These are phyloP conservation scores for Triplophysa bombifrons DNA, from an alignment of 2,797 vertebrate species.

Conservation along the genomic window DNA sequence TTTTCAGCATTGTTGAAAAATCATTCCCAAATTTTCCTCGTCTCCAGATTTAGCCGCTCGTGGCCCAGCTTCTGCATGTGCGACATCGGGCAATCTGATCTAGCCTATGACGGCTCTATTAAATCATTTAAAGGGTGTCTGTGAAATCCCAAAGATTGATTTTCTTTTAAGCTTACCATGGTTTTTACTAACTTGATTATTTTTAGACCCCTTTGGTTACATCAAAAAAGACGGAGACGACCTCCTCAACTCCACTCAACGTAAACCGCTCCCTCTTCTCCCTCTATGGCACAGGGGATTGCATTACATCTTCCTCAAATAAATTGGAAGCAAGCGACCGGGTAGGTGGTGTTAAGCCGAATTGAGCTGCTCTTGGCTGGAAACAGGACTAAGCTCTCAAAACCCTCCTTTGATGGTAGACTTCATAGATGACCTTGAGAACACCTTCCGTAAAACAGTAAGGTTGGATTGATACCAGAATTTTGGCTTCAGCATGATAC, in stretches of 20 bases:
- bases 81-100: slow-evolving; percentile 44
- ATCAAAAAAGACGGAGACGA: slow-evolving; percentile 47
- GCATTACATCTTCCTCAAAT: slow-evolving; percentile 20
- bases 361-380: slow-evolving; percentile 7
- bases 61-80: slow-evolving; percentile 7
- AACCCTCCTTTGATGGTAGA: slow-evolving; percentile 1
- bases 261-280: slow-evolving; percentile 23
- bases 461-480: neutral
- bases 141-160: slow-evolving; percentile 58
- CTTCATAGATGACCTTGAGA: slow-evolving; percentile 37
- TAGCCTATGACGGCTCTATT: slow-evolving; percentile 47
- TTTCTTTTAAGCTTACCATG: slow-evolving; percentile 56
- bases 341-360: slow-evolving; percentile 24
- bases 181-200: slow-evolving; percentile 59
- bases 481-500: neutral
- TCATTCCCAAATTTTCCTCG: slow-evolving; percentile 28
- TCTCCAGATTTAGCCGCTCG: slow-evolving; percentile 38
- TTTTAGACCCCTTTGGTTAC: slow-evolving; percentile 54
- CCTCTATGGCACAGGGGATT: slow-evolving; percentile 41
- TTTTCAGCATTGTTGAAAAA: slow-evolving; percentile 28
- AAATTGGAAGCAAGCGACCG: slow-evolving; percentile 15
- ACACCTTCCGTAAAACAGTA: neutral
- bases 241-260: slow-evolving; percentile 13
- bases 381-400: slow-evolving; percentile 9
- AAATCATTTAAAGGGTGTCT: slow-evolving; percentile 59